Evolutionary conservation across 2,888 invertebrate species (phyloP), one percentile per base, ranked within the genome.

Genomic region (Aphodius sticticus): DNA sequence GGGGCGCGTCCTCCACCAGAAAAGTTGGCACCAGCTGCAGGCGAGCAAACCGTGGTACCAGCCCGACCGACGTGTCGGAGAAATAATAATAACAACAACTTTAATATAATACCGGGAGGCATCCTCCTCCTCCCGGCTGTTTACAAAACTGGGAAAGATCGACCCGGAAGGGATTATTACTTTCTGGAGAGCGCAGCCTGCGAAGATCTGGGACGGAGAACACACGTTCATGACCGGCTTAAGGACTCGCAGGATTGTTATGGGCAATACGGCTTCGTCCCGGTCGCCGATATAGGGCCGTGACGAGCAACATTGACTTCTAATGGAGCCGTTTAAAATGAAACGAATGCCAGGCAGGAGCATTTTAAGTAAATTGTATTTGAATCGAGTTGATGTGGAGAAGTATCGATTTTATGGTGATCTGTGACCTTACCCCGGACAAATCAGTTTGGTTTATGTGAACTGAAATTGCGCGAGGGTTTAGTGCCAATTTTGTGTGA

Each of bases 11-110:
- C 81, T 79, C 76, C 15, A 14, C 35, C 76, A 80, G 78, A 78
- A 82, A 82, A 81, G 81, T 81, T 82, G 81, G 82, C 80, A 82
- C 80, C 82, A 82, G 81, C 82, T 82, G 82, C 69, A 81, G 79
- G 69, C 80, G 77, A n/a, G 36, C 72, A 12, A 53, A 53, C 53
- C 53, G 4, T 53, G 12, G 2, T 26, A 3, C 26, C 26, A 26
- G 26, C 26, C 26, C 26, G 26, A 26, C 26, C 26, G 76, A 79
- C 81, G 81, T 81, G 80, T 81, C 81, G 81, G 80, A 81, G 79
- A 82, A 82, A 82, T 82, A 82, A 82, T 82, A 82, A 82, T 82
- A 82, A 72, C 72, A 72, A 82, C 72, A 72, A 82, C 82, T 82
- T 82, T 82, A 82, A 82, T 82, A 80, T 80, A 82, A 81, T 79